Evolutionary conservation across 2,888 invertebrate species (phyloP), one percentile per base, ranked within the genome.

Genomic region (Molanna angustata): DNA sequence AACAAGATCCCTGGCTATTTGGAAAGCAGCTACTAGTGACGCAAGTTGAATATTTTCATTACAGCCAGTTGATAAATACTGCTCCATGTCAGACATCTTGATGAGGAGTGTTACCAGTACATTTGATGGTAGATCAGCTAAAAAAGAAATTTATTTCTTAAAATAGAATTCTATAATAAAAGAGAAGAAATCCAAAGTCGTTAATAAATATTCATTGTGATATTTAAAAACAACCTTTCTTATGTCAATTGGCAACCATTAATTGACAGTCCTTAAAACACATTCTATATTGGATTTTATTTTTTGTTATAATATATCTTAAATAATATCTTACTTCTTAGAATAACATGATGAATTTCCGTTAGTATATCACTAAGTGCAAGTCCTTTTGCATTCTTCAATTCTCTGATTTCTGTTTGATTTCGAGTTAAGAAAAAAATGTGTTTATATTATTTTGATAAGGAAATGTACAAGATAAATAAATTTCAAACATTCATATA

Each of bases 301-400:
- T n/a, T n/a, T n/a, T n/a, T n/a, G n/a, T n/a, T n/a, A n/a, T n/a
- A n/a, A n/a, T n/a, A n/a, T n/a, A n/a, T 7, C 27, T 27, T 7
- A 27, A 27, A 27, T 13, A 33, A 13, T 16, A 31, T 80, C 84
- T 76, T 79, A 95, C 95, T 84, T 81, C 90, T 83, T 71, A 93
- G 91, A 42, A 97, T 83, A 64, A 87, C 86, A 3, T 80, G 73
- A 69, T 97, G 96, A 11, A 98, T 75, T 73, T 97, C 95, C 1
- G 94, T 89, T 42, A 99, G 69, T 62, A 99, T 94, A 67, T 99
- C 98, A 59, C 88, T 85, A 19, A 99, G 77, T 0, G 98, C 96
- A 54, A 97, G 76, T 2, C 98, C 98, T 75, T 96, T 96, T 0
- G 82, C 76, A 35, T 86, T 82, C 71, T 96, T 94, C 40, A 96